Conservation (phyloP, 1,140 invertebrate genomes). For the Drosophila sproati region DNA sequence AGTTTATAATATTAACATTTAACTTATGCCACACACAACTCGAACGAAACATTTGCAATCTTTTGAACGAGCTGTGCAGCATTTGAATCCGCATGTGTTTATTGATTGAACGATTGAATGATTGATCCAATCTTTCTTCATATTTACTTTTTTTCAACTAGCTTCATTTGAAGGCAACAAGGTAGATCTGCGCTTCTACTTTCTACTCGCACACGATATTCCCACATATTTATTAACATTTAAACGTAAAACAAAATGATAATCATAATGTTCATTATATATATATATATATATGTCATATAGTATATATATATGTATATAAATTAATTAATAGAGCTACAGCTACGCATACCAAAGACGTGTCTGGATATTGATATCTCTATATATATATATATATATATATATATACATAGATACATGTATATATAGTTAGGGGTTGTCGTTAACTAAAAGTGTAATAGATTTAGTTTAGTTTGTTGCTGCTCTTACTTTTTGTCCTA, state of each 20-base stretch:
- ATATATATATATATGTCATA: conserved; percentile 21
- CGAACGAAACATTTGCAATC: conserved; percentile 70
- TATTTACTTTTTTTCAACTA: conserved; percentile 63
- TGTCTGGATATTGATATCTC: conserved; percentile 27
- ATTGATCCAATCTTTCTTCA: neutral
- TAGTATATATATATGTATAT: conserved; percentile 26
- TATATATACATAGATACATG: conserved; percentile 13
- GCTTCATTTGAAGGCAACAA: conserved; percentile 85
- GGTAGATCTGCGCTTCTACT: conserved; percentile 74
- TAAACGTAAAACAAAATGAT: conserved; percentile 57
- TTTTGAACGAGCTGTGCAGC: conserved; percentile 23
- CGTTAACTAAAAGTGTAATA: conserved; percentile 67
- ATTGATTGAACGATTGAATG: conserved; percentile 26
- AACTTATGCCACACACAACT: conserved; percentile 26
- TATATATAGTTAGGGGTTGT: conserved; percentile 37
- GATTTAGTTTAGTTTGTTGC: conserved; percentile 48
- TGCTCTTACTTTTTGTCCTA: conserved; percentile 9
- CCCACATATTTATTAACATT: conserved; percentile 58
- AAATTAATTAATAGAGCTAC: conserved; percentile 70
- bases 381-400: conserved; percentile 32
- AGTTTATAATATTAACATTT: conserved; percentile 36
- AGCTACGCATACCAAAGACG: conserved; percentile 70
- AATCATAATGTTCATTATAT: conserved; percentile 47
- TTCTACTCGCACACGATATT: conserved; percentile 59
- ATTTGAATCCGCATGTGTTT: conserved; percentile 1